Conservation (phyloP, 1,140 invertebrate species). For the Drosophila quadrilineata region DNA sequence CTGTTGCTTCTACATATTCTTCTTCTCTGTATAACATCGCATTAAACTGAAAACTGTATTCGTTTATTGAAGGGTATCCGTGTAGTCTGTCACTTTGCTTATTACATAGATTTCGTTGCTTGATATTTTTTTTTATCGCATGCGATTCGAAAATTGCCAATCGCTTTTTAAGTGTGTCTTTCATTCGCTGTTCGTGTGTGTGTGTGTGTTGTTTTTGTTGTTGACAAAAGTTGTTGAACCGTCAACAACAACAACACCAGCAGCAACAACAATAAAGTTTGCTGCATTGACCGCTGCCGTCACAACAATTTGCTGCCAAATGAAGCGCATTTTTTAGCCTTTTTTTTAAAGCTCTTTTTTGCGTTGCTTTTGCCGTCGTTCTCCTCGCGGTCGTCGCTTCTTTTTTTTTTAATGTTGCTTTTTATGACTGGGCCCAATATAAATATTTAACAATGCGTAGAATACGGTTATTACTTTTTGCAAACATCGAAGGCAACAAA, state of each 20-base stretch:
- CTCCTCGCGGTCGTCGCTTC: constrained; percentile 4
- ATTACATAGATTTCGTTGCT: background rate
- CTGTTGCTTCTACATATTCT: too few relatives aligned
- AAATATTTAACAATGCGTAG: constrained; percentile 50
- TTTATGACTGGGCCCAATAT: constrained; percentile 35
- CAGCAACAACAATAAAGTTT: constrained; percentile 29
- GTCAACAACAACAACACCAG: constrained; percentile 39
- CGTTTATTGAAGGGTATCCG: background rate
- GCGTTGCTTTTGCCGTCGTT: background rate
- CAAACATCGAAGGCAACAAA: too few relatives aligned
- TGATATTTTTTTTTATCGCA: constrained; percentile 6
- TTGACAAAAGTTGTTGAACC: constrained; percentile 63
- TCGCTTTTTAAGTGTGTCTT: constrained; percentile 66
- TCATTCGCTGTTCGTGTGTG: background rate
- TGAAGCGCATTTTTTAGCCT: constrained; percentile 59
- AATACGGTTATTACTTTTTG: constrained; percentile 41
- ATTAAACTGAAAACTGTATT: too few relatives aligned
- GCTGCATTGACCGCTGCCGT: constrained; percentile 49
- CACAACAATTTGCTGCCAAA: constrained; percentile 73
- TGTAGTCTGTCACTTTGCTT: background rate
- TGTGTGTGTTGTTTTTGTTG: constrained; percentile 27
- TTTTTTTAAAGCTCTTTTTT: constrained; percentile 9
- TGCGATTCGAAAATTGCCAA: constrained; percentile 49
- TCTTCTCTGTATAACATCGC: too few relatives aligned
- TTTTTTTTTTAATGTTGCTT: constrained; percentile 13